phyloP scores from a whole-genome alignment of 1,140 invertebrate species.

The Drosophila rhopaloa region DNA sequence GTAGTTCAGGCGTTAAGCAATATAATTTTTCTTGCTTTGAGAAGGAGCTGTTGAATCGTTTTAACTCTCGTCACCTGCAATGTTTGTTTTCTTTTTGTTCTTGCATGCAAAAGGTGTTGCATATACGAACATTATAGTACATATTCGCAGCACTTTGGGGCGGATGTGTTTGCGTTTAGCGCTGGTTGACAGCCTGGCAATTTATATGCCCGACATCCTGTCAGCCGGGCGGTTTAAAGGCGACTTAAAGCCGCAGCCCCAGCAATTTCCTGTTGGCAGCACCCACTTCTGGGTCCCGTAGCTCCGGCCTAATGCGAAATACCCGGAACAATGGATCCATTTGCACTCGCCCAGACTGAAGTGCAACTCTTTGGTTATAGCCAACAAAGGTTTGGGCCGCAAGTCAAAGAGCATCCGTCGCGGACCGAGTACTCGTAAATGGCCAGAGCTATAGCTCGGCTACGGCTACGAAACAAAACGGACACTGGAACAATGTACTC shows the following conservation, averaged over 20 bases:
- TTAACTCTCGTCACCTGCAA: slow-evolving; percentile 78
- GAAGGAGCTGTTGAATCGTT: slow-evolving; percentile 80
- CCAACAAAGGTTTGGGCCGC: slow-evolving; percentile 53
- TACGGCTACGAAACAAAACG: slow-evolving; percentile 56
- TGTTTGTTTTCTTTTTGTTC: slow-evolving; percentile 53
- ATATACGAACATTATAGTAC: slow-evolving; percentile 12
- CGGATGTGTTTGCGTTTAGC: slow-evolving; percentile 75
- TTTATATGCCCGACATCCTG: slow-evolving; percentile 69
- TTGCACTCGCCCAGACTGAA: slow-evolving; percentile 66
- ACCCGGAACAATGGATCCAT: slow-evolving; percentile 69
- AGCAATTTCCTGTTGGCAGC: slow-evolving; percentile 59
- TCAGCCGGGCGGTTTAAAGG: slow-evolving; percentile 44
- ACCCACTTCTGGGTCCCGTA: slow-evolving; percentile 44
- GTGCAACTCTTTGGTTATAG: slow-evolving; percentile 70
- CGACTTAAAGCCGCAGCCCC: slow-evolving; percentile 38
- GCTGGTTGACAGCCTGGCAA: slow-evolving; percentile 70
- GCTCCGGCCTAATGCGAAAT: slow-evolving; percentile 49
- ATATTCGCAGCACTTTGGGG: slow-evolving; percentile 30
- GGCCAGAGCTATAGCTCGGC: slow-evolving; percentile 31
- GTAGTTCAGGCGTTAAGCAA: slow-evolving; percentile 61
- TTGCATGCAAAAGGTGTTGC: slow-evolving; percentile 50
- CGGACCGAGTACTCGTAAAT: slow-evolving; percentile 54
- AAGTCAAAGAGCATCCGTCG: slow-evolving; percentile 74
- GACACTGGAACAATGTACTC: slow-evolving; percentile 60
- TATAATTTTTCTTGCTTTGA: slow-evolving; percentile 75